Evolutionary conservation across 2,113 vertebrate genomes (phyloP).

Genomic region (Forbesichthys agassizii): DNA sequence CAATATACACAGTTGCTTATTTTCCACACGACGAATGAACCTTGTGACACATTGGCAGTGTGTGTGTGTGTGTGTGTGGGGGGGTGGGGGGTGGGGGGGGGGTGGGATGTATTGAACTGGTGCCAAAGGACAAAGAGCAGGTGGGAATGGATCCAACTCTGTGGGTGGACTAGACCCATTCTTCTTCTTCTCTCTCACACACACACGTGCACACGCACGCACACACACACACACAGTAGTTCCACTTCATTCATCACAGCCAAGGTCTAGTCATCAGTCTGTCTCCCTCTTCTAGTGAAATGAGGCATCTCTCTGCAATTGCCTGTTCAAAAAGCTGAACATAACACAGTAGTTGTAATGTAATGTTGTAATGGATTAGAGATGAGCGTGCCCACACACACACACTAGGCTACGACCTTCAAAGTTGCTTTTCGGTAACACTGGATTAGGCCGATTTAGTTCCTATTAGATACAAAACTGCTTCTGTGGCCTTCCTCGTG

Average conservation of each 20-base stretch:
- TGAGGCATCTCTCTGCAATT: conserved; percentile 15
- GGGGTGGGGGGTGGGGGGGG: too few species aligned
- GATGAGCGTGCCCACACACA: too few species aligned
- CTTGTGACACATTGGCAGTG: too few species aligned
- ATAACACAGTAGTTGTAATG: background rate
- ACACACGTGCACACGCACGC: background rate
- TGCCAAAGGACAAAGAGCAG: too few species aligned
- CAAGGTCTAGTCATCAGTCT: conserved; percentile 37
- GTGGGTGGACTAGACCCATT: background rate
- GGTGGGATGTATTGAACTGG: too few species aligned
- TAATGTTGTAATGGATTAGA: too few species aligned
- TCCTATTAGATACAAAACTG: conserved; percentile 1
- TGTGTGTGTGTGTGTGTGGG: too few species aligned
- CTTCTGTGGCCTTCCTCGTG: conserved; percentile 17
- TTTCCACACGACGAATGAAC: conserved; percentile 3
- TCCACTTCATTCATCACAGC: conserved; percentile 45
- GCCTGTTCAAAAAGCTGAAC: background rate
- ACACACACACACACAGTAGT: conserved; percentile 7
- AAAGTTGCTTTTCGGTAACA: background rate
- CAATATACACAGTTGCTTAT: too few species aligned
- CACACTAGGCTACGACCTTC: background rate
- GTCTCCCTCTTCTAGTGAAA: conserved; percentile 37
- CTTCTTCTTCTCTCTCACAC: background rate
- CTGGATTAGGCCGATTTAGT: background rate
- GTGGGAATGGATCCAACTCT: conserved; percentile 30